phyloP scores from a whole-genome alignment of 1,140 invertebrate genomes.

The Drosophila fuyamai region DNA sequence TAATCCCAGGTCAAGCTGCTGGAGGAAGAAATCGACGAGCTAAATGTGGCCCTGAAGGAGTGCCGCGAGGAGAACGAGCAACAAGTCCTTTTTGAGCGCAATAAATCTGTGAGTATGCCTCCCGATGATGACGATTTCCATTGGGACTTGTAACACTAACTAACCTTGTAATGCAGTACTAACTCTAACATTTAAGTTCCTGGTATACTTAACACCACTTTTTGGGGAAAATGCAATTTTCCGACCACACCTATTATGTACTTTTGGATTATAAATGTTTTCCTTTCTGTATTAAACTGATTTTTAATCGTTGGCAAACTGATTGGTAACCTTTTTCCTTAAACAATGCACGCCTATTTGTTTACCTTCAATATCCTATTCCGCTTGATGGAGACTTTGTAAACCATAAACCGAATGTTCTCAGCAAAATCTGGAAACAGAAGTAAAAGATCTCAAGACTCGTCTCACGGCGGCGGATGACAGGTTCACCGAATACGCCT shows the following conservation, averaged over 20 bases:
- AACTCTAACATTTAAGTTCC: conserved; percentile 21
- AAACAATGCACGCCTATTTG: conserved; percentile 20
- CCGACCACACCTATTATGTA: conserved; percentile 30
- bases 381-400: conserved; percentile 17
- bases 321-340: conserved; percentile 40
- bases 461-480: conserved; percentile 73
- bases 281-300: conserved; percentile 47
- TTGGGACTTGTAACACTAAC: conserved; percentile 57
- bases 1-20: conserved; percentile 85
- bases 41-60: conserved; percentile 87
- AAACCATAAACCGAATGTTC: conserved; percentile 37
- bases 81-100: conserved; percentile 87
- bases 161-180: conserved; percentile 30
- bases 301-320: conserved; percentile 28
- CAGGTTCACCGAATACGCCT: conserved; percentile 78
- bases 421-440: conserved; percentile 69
- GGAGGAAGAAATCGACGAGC: conserved; percentile 88
- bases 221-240: conserved; percentile 11
- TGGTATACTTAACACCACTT: conserved; percentile 18
- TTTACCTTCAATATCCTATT: conserved; percentile 1
- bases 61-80: conserved; percentile 87
- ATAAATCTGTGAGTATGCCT: conserved; percentile 89
- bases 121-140: conserved; percentile 66
- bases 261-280: conserved; percentile 43
- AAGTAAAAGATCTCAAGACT: conserved; percentile 72